These are phyloP conservation scores for Pararge aegeria DNA, from an alignment of 1,140 invertebrate species.

Conservation along the genomic window DNA sequence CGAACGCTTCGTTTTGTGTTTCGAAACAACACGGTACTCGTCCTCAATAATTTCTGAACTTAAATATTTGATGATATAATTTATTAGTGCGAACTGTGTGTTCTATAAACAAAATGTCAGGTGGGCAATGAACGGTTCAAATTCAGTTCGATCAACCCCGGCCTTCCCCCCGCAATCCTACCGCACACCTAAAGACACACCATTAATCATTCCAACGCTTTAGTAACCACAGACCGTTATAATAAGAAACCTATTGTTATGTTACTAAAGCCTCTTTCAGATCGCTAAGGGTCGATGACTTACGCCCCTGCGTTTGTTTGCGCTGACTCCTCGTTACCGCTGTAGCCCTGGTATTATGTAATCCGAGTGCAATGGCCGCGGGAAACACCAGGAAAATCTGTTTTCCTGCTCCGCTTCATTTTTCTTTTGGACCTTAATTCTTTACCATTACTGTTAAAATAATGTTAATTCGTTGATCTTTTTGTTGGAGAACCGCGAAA, in stretches of 20 bases:
- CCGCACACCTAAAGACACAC: slow-evolving; percentile 45
- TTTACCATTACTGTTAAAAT: background rate
- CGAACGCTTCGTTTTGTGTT: slow-evolving; percentile 14
- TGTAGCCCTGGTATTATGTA: slow-evolving; percentile 73
- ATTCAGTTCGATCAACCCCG: slow-evolving; percentile 72
- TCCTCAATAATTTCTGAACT: slow-evolving; percentile 5
- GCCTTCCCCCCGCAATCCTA: slow-evolving; percentile 35
- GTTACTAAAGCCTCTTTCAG: slow-evolving; percentile 42
- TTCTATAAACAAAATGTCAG: slow-evolving; percentile 43
- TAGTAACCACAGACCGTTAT: slow-evolving; percentile 30
- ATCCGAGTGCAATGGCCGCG: slow-evolving; percentile 73
- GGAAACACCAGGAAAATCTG: slow-evolving; percentile 52
- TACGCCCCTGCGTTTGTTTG: slow-evolving; percentile 35
- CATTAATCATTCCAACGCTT: slow-evolving; percentile 66
- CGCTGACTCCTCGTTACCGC: slow-evolving; percentile 63
- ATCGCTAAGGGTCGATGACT: slow-evolving; percentile 27
- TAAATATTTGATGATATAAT: background rate
- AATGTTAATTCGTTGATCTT: background rate
- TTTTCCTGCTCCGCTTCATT: slow-evolving; percentile 17
- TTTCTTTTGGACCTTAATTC: background rate
- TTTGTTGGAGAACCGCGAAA: background rate
- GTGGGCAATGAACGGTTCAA: slow-evolving; percentile 60
- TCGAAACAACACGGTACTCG: background rate
- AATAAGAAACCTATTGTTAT: slow-evolving; percentile 48
- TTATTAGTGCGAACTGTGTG: slow-evolving; percentile 1